Percentiles rank a stretch among this genome's conserved stretches.
Evolutionary conservation across 2,113 vertebrate genomes (phyloP).

Genomic region (Axis porcinus): DNA sequence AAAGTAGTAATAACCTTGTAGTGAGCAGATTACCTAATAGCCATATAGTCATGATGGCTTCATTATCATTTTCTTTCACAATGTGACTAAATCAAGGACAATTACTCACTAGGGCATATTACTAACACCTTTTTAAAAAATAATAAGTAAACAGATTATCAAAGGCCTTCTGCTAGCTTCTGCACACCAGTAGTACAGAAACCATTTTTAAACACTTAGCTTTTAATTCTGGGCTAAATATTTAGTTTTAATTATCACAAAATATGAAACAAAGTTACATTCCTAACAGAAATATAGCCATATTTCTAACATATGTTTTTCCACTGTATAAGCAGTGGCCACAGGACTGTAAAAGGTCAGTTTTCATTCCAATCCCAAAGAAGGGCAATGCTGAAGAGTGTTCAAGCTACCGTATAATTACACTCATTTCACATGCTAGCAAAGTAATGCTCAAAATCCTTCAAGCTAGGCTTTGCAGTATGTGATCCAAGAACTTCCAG

Average conservation of each 20-base stretch:
- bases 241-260: background rate
- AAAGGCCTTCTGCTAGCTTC: slow-evolving; percentile 28
- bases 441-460: background rate
- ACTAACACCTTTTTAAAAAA: slow-evolving; percentile 2
- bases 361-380: background rate
- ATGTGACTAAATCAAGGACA: slow-evolving; percentile 11
- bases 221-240: slow-evolving; percentile 9
- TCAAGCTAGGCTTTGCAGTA: background rate
- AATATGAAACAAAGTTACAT: slow-evolving; percentile 7
- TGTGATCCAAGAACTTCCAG: background rate
- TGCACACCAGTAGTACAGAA: background rate
- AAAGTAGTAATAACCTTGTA: background rate
- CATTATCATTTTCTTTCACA: slow-evolving; percentile 30
- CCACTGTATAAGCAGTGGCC: background rate
- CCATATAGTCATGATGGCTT: background rate
- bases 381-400: background rate
- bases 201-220: background rate
- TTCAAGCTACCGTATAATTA: background rate
- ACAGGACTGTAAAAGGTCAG: background rate
- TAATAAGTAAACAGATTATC: background rate
- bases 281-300: background rate
- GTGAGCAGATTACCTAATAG: slow-evolving; percentile 33
- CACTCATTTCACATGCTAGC: background rate
- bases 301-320: background rate
- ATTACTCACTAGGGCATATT: slow-evolving; percentile 16